Conservation (phyloP, 2,797 vertebrate species). For the Saguinus oedipus region DNA sequence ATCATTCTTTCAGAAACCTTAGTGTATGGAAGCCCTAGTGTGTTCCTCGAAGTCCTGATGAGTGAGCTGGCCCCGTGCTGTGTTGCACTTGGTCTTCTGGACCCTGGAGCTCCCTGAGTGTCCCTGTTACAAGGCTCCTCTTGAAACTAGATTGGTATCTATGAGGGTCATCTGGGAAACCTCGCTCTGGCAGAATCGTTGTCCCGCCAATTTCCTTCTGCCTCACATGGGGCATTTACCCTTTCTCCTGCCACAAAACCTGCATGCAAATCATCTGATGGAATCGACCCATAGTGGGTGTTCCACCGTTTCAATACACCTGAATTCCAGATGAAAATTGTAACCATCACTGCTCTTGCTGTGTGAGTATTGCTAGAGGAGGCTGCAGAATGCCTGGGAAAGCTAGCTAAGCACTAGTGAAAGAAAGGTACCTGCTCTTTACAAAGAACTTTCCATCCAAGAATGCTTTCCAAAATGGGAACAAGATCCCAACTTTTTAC, state of each 20-base stretch:
- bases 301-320: neutral
- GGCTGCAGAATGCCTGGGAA: neutral
- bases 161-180: neutral
- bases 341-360: fast-evolving
- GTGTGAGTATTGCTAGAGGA: too few species aligned
- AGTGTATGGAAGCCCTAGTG: neutral
- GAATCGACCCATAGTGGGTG: neutral
- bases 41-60: neutral
- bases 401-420: neutral
- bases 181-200: neutral
- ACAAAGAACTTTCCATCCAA: neutral
- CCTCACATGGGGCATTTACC: neutral
- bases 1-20: neutral
- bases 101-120: neutral
- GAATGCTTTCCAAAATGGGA: neutral
- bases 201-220: neutral
- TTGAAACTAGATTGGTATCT: neutral
- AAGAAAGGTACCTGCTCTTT: neutral
- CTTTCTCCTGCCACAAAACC: neutral
- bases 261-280: fast-evolving
- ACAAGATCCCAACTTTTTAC: neutral
- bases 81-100: neutral
- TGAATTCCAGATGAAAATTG: neutral
- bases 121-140: neutral
- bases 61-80: fast-evolving